These are phyloP conservation scores for Ammospiza nelsoni DNA, from an alignment of 2,113 vertebrate species.

Conservation along the genomic window DNA sequence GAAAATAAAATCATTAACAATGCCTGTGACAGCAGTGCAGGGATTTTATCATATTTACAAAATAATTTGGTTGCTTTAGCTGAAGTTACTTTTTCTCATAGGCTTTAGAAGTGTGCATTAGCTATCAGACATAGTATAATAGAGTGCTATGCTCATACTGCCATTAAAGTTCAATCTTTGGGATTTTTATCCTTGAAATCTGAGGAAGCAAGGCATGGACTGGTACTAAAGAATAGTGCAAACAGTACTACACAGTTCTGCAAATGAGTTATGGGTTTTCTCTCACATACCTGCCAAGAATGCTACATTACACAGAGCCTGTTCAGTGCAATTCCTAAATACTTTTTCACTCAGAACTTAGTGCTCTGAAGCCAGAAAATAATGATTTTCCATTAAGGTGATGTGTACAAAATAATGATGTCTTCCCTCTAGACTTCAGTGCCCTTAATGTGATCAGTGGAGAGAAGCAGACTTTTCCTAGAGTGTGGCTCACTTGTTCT, in stretches of 20 bases:
- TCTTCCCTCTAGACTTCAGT: neutral
- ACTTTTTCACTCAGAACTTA: neutral
- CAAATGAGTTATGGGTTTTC: neutral
- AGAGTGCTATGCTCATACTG: neutral
- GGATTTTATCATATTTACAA: neutral
- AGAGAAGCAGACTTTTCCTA: neutral
- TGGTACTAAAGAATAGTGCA: neutral
- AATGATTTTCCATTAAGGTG: neutral
- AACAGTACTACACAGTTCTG: neutral
- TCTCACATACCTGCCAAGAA: neutral
- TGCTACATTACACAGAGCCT: neutral
- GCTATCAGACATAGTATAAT: neutral
- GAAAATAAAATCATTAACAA: neutral
- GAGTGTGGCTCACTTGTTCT: neutral
- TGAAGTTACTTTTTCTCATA: neutral
- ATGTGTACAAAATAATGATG: neutral
- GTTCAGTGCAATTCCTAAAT: neutral
- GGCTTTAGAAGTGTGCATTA: neutral
- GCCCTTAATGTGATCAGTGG: neutral
- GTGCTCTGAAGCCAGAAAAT: neutral
- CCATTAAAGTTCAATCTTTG: neutral
- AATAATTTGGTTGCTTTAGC: neutral
- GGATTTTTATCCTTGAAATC: neutral
- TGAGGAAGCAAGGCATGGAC: neutral
- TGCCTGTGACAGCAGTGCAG: neutral